Evolutionary conservation across 2,888 invertebrate species (phyloP), one percentile per base, ranked within the genome.

Genomic region (Melieria crassipennis): DNA sequence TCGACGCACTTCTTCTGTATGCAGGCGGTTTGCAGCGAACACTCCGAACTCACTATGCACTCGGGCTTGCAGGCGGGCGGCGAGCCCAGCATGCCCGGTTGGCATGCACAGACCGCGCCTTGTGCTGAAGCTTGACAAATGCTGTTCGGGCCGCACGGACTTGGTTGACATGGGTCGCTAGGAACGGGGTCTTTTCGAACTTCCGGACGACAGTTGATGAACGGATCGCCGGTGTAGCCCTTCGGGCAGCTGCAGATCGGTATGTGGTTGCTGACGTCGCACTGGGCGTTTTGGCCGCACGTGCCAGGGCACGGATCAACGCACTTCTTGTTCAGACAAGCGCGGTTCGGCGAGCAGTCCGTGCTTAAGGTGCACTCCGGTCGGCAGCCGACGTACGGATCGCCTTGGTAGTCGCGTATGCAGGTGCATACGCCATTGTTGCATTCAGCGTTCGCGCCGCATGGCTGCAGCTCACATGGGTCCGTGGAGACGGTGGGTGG

Each of bases 41-140:
- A 95, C 84, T 94, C 94, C 6, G 92, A 91, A 77, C 92, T 94
- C 77, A 92, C 91, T n/a, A 92, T 90, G 80, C 94, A 94, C 86
- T 94, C 93, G 0, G 93, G 93, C 79, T 92, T 89, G 81, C 94
- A 94, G 55, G 90, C 90, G 42, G 91, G 91, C 60, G 94, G 94
- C 81, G 91, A 91, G 3, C 94, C 94, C 75, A 91, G 88, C 82
- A 92, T 93, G 73, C 91, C 90, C n/a, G 89, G 86, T 76, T 91
- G 89, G 78, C 94, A 94, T 61, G 91, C 91, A 79, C 94, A 94
- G 4, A 91, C 89, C 5, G 92, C 92, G 79, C 91, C 91, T 70
- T 90, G 88, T 78, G 90, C 89, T 3, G 89, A 86, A 78, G 91
- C 91, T 72, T 90, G 89, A 80, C 94, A 94, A 74, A 91, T 86